Evolutionary conservation across 2,797 vertebrate species (phyloP).

Genomic region (Alfaro cultratus): DNA sequence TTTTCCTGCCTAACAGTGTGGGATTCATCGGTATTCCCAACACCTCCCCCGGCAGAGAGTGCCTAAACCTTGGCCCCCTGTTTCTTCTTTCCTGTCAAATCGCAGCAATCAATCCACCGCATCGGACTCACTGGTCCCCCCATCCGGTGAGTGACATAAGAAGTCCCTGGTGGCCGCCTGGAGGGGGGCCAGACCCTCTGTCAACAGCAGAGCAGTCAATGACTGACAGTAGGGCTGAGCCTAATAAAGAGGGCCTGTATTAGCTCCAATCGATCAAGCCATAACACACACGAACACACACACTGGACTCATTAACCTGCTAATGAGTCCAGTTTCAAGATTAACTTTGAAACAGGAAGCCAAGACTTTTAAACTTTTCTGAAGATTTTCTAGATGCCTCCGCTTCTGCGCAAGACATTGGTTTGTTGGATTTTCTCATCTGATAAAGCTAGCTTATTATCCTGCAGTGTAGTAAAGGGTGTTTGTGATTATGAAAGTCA

Average conservation of each 20-base stretch:
- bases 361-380: neutral
- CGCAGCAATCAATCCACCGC: conserved; percentile 56
- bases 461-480: neutral
- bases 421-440: neutral
- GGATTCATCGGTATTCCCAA: conserved; percentile 46
- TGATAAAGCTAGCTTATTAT: neutral
- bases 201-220: conserved; percentile 59
- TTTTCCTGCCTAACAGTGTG: neutral
- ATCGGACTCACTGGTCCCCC: conserved; percentile 31
- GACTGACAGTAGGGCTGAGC: conserved; percentile 41
- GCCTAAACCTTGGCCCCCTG: conserved; percentile 1
- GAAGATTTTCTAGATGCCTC: neutral
- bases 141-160: conserved; percentile 56
- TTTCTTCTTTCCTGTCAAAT: conserved; percentile 16
- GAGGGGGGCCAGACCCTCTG: conserved; percentile 35
- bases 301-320: conserved; percentile 65
- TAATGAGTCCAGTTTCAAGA: conserved; percentile 63
- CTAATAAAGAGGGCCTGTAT: conserved; percentile 71
- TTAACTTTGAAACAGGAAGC: conserved; percentile 15
- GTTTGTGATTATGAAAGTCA: neutral
- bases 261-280: conserved; percentile 62
- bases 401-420: neutral
- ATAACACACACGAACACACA: conserved; percentile 36
- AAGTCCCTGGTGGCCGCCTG: conserved; percentile 15
- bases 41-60: conserved; percentile 34